Percentiles rank a stretch among this genome's conserved stretches.
These are phyloP conservation scores for Rhadina sibilatrix DNA, from an alignment of 2,113 vertebrate species.

Conservation along the genomic window DNA sequence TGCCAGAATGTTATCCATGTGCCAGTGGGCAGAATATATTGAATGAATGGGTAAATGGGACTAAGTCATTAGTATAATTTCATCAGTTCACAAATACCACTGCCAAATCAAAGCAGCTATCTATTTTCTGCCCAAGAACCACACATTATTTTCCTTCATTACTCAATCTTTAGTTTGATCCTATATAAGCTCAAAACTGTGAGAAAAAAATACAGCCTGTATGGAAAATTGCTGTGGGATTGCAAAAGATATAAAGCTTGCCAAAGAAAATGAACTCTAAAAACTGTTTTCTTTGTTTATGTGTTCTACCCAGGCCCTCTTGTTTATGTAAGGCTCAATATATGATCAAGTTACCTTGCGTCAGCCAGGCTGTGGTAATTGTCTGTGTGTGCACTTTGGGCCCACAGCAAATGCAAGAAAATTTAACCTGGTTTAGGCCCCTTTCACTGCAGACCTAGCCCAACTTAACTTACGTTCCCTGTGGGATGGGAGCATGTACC, in stretches of 20 bases:
- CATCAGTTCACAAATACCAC: not conserved
- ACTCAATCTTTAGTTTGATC: not conserved
- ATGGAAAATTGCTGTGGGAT: slow-evolving; percentile 27
- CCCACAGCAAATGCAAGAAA: not conserved
- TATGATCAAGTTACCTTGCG: slow-evolving; percentile 35
- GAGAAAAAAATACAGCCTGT: not conserved
- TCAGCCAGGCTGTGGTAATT: slow-evolving; percentile 38
- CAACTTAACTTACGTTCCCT: not conserved
- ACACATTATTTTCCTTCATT: not conserved
- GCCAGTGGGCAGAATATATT: not conserved
- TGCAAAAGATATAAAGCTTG: slow-evolving; percentile 39
- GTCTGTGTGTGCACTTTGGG: not conserved
- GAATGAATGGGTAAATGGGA: not conserved
- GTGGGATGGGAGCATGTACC: not conserved
- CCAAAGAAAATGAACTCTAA: slow-evolving; percentile 29
- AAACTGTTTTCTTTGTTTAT: slow-evolving; percentile 53
- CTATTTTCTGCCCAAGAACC: not conserved
- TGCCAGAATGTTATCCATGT: not conserved
- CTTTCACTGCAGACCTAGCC: not conserved
- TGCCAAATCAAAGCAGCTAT: not conserved
- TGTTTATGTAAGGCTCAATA: slow-evolving; percentile 39
- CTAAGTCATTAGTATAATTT: not conserved
- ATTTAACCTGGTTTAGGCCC: not conserved
- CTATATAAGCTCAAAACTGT: not conserved
- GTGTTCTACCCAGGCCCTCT: slow-evolving; percentile 2